Conservation (phyloP, 2,113 vertebrate genomes). For the Apteryx owenii region DNA sequence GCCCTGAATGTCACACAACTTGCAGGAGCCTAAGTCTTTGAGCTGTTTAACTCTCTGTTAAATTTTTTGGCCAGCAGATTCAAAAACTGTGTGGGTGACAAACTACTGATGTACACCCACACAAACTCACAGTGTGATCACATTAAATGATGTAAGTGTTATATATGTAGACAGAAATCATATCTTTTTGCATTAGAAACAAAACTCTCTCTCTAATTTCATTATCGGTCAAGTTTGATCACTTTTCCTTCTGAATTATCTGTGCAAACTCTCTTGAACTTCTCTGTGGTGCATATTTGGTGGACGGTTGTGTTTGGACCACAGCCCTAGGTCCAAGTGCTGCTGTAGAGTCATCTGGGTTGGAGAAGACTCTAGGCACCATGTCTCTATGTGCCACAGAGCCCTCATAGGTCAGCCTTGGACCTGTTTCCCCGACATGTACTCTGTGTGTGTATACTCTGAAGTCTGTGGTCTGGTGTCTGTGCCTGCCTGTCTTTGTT, state of each 20-base stretch:
- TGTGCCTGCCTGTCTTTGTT: background rate
- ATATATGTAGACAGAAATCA: slow-evolving; percentile 8
- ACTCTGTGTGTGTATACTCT: background rate
- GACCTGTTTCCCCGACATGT: background rate
- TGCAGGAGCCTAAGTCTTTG: background rate
- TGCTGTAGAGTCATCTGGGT: background rate
- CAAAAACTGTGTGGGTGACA: slow-evolving; percentile 14
- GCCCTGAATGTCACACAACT: background rate
- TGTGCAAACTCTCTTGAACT: background rate
- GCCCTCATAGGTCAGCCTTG: rapidly evolving
- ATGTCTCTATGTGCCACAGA: background rate
- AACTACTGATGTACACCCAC: slow-evolving; percentile 36
- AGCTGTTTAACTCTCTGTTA: background rate
- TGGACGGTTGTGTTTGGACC: background rate
- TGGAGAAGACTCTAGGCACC: background rate
- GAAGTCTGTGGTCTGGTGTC: background rate
- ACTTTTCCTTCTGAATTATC: background rate
- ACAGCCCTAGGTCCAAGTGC: background rate
- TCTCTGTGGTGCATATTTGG: background rate
- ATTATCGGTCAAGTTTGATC: background rate
- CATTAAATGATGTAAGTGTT: slow-evolving; percentile 28
- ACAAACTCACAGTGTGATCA: slow-evolving; percentile 6
- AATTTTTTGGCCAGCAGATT: slow-evolving; percentile 41
- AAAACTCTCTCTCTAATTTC: background rate
- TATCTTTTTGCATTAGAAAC: background rate